These are phyloP conservation scores for Cataglyphis altisquamis DNA, from an alignment of 2,888 invertebrate genomes.

Conservation along the genomic window DNA sequence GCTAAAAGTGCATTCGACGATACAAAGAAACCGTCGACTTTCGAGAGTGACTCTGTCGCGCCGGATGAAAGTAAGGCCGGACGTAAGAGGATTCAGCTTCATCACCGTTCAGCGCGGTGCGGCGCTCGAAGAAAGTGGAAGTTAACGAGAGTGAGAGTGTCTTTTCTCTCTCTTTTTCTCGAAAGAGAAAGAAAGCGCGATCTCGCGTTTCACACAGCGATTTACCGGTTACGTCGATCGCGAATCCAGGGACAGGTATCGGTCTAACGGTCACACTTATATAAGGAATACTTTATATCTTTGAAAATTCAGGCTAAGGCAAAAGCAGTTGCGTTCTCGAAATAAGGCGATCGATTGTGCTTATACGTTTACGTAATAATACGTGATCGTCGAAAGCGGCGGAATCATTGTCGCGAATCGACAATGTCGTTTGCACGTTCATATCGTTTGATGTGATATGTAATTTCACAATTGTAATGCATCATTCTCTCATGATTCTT, in stretches of 20 bases:
- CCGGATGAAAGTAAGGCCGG: conserved; percentile 38
- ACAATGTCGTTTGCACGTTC: neutral
- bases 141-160: conserved; percentile 79
- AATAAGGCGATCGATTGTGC: conserved; percentile 28
- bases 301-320: conserved; percentile 60
- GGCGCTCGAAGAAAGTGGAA: conserved; percentile 80
- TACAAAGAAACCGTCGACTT: conserved; percentile 36
- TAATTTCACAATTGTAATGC: conserved; percentile 2
- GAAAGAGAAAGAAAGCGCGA: neutral
- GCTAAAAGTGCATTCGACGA: conserved; percentile 36
- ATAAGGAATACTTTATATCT: neutral
- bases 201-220: conserved; percentile 2
- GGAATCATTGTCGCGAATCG: conserved; percentile 27
- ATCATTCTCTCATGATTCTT: neutral
- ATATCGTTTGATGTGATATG: neutral
- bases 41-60: conserved; percentile 14
- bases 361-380: conserved; percentile 36
- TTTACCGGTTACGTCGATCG: neutral
- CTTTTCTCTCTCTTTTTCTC: neutral
- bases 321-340: neutral
- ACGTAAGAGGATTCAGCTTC: conserved; percentile 50
- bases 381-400: conserved; percentile 12
- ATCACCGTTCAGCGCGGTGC: conserved; percentile 34
- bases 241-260: conserved; percentile 35
- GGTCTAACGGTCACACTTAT: neutral